A percentile compares a stretch with the other conserved stretches of the same genome.
Evolutionary conservation across 1,140 invertebrate genomes (phyloP).

Genomic region (Ooceraea biroi): DNA sequence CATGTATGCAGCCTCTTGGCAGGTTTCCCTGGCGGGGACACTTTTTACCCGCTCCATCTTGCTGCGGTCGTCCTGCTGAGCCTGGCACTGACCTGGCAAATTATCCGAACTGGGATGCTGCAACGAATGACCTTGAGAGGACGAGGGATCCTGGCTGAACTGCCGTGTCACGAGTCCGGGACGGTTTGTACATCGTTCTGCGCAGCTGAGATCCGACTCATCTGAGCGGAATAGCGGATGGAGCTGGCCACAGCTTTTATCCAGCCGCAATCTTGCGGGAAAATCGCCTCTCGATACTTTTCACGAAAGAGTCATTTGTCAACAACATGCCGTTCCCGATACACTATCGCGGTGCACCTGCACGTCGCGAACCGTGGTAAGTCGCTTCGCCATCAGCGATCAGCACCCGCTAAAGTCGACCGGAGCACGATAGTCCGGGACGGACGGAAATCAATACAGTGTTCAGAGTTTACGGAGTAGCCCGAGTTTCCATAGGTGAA

Average conservation of each 20-base stretch:
- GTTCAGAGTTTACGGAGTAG: conserved; percentile 47
- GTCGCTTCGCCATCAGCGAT: conserved; percentile 43
- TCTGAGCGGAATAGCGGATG: background rate
- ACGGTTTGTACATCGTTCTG: background rate
- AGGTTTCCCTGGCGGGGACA: conserved; percentile 71
- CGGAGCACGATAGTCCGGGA: conserved; percentile 24
- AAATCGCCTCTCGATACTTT: background rate
- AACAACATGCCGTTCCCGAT: conserved; percentile 6
- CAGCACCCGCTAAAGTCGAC: conserved; percentile 44
- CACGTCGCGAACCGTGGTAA: background rate
- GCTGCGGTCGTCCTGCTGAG: conserved; percentile 48
- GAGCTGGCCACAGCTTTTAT: background rate
- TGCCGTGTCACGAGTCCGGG: conserved; percentile 1
- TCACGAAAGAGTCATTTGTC: conserved; percentile 4
- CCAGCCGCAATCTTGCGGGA: background rate
- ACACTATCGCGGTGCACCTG: background rate
- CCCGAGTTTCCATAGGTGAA: conserved; percentile 33
- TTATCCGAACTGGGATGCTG: background rate
- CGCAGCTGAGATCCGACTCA: conserved; percentile 20
- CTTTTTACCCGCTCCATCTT: conserved; percentile 61
- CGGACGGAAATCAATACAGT: conserved; percentile 60
- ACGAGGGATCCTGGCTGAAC: background rate
- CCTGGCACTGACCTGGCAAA: conserved; percentile 62
- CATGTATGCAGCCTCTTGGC: conserved; percentile 72
- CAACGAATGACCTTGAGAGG: conserved; percentile 61